A percentile compares a stretch with the other conserved stretches of the same genome.
These are phyloP conservation scores for Rattus norvegicus DNA, from an alignment of 2,113 vertebrate genomes.

Conservation along the genomic window GRCr8 NC_086021.1:64329001-64329500, in stretches of 20 bases:
- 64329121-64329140: background rate
- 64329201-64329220: background rate
- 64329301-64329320: background rate
- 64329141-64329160: background rate
- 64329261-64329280: background rate
- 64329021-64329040: accelerated
- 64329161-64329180: background rate
- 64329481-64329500: background rate
- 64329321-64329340: background rate
- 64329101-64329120: background rate
- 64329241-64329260: background rate
- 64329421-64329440: background rate
- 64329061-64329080: background rate
- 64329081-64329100: background rate
- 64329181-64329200: no score
- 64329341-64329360: background rate
- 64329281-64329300: background rate
- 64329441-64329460: background rate
- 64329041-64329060: background rate
- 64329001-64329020: background rate
- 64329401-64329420: slow-evolving; percentile 16
- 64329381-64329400: background rate
- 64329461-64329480: background rate
- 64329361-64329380: background rate
- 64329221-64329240: background rate